Evolutionary conservation across 2,888 invertebrate species (phyloP), one percentile per base, ranked within the genome.

Genomic region (Tipula helvola): DNA sequence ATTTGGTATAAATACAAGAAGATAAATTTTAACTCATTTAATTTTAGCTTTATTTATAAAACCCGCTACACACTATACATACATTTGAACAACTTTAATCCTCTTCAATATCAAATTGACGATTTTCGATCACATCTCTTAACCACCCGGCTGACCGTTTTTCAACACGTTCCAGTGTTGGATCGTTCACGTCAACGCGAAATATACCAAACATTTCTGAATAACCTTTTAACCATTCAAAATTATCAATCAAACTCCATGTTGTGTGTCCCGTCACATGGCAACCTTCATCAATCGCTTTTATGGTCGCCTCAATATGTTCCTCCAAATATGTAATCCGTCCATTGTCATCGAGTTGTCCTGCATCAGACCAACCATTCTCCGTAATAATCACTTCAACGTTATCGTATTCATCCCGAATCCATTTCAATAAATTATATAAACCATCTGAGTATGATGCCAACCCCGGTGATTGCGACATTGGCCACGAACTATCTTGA

Each of bases 221-320:
- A 89, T 93, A 95, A 39, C 95, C 95, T 83, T 89, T 88, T 13
- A 89, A 89, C 94, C 95, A 95, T 89, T 95, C 94, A 88, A 95
- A 94, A 88, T 93, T 94, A 88, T 95, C 95, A 89, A 95, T 92
- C 5, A 95, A 90, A 44, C 93, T 93, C 94, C 95, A 94, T 0
- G 92, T 92, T 0, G 93, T 92, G 89, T 94, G 95, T 0, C 93
- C 93, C 87, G 88, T 90, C 0, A 93, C 89, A 88, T 93, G 90
- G 87, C 92, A 93, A 0, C 89, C 85, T 71, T 92, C 83, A 5
- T 12, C 36, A 12, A 83, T 83, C 3, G 83, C 83, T 36, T 83
- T n/a, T n/a, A 36, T 3, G 92, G 5, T 88, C 0, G 93, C 93
- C 85, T 3, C 52, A 12, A 16, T 16, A 16, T 52, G 52, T 16